Evolutionary conservation across 2,797 vertebrate genomes (phyloP).

Genomic region (Neosalanx taihuensis): DNA sequence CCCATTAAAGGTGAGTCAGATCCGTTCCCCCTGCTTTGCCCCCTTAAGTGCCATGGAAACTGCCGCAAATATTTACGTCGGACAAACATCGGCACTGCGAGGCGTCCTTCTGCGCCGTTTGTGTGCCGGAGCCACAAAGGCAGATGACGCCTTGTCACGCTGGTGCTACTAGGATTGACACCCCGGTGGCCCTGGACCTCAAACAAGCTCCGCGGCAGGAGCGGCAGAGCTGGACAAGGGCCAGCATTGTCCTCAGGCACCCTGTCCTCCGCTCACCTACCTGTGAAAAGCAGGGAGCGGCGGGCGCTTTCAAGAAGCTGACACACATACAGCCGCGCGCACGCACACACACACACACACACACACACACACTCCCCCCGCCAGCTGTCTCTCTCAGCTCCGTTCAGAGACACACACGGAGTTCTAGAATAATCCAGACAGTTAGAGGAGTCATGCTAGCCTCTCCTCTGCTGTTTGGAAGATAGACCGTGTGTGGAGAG

Average conservation of each 20-base stretch:
- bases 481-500: not conserved
- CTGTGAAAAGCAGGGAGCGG: slow-evolving; percentile 66
- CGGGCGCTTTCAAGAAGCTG: slow-evolving; percentile 47
- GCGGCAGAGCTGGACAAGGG: slow-evolving; percentile 67
- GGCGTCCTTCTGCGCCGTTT: slow-evolving; percentile 61
- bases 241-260: slow-evolving; percentile 70
- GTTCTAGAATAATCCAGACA: not conserved
- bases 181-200: slow-evolving; percentile 67
- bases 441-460: not conserved
- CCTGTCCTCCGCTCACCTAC: slow-evolving; percentile 68
- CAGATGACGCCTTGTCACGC: slow-evolving; percentile 71
- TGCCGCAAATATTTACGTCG: slow-evolving; percentile 79
- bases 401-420: not conserved
- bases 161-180: slow-evolving; percentile 71
- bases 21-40: slow-evolving; percentile 55
- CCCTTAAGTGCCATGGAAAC: slow-evolving; percentile 80
- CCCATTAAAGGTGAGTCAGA: slow-evolving; percentile 73
- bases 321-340: not conserved
- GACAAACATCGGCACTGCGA: slow-evolving; percentile 69
- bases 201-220: slow-evolving; percentile 71
- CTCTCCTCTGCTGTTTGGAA: not conserved
- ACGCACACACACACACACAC: not conserved
- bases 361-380: slow-evolving; percentile 7
- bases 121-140: slow-evolving; percentile 72
- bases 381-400: slow-evolving; percentile 18